Conservation (phyloP, 2,888 invertebrate genomes). For the Myopa testacea region DNA sequence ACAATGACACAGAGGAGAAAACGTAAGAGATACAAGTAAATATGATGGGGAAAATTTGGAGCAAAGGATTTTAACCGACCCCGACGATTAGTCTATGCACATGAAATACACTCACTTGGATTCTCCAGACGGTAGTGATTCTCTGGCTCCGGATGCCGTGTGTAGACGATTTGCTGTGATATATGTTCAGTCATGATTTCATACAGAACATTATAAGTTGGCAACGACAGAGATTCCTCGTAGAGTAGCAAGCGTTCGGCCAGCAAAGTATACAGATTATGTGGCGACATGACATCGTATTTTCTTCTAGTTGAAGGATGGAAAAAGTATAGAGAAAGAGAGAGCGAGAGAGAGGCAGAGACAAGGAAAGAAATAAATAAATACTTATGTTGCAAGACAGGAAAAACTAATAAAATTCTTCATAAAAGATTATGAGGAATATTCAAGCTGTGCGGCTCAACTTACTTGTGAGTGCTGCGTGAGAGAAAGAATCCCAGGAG, state of each 20-base stretch:
- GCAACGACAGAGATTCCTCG: constrained; percentile 89
- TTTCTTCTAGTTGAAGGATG: constrained; percentile 78
- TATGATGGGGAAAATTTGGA: not conserved
- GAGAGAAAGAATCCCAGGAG: constrained; percentile 97
- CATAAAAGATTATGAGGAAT: not conserved
- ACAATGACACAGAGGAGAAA: constrained; percentile 18
- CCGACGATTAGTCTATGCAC: too few species aligned
- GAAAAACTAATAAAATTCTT: constrained; percentile 1
- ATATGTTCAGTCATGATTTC: constrained; percentile 99
- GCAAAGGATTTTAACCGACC: not conserved
- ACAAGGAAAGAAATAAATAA: not conserved
- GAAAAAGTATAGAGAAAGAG: not conserved
- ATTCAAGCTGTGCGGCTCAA: constrained; percentile 43
- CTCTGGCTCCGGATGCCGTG: constrained; percentile 95
- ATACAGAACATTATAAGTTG: constrained; percentile 98
- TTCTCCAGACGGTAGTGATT: constrained; percentile 95
- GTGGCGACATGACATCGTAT: constrained; percentile 98
- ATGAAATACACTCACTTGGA: constrained; percentile 79
- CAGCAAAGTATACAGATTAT: constrained; percentile 96
- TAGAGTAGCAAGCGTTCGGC: constrained; percentile 91
- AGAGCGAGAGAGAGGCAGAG: not conserved
- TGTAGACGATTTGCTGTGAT: constrained; percentile 92
- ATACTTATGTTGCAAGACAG: not conserved
- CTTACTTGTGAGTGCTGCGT: constrained; percentile 96
- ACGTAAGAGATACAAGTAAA: not conserved